Percentiles rank a stretch among this genome's conserved stretches.
phyloP scores from a whole-genome alignment of 1,140 invertebrate genomes.

The Pogonomyrmex californicus region DNA sequence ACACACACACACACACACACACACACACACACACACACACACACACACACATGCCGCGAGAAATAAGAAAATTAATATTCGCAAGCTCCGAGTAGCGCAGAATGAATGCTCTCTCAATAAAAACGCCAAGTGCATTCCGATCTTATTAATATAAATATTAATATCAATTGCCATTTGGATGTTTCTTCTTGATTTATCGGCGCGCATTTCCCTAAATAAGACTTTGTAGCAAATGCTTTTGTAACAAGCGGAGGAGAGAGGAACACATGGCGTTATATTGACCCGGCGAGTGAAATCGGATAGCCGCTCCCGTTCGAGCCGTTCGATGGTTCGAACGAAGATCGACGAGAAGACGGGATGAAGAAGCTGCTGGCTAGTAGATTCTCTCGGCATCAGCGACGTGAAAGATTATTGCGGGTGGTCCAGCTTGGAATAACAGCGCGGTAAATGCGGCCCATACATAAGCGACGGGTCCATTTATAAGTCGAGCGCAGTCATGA shows the following conservation, averaged over 20 bases:
- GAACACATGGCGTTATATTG: conserved; percentile 49
- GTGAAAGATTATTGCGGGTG: conserved; percentile 76
- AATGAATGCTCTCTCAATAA: neutral
- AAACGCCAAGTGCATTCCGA: neutral
- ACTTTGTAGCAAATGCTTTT: conserved; percentile 40
- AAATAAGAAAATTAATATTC: neutral
- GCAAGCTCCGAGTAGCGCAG: neutral
- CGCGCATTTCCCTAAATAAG: conserved; percentile 11
- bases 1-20: no score
- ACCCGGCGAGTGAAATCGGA: conserved; percentile 37
- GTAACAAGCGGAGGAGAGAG: conserved; percentile 29
- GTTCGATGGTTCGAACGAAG: conserved; percentile 21
- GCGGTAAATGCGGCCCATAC: conserved; percentile 76
- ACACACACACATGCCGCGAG: no score
- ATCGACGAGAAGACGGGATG: conserved; percentile 53
- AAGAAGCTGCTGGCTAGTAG: conserved; percentile 26
- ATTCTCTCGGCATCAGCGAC: conserved; percentile 41
- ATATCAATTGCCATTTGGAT: neutral
- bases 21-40: no score
- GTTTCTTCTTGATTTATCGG: neutral
- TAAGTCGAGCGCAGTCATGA: conserved; percentile 75
- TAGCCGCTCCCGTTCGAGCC: conserved; percentile 39
- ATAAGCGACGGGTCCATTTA: conserved; percentile 75
- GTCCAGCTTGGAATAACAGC: conserved; percentile 76
- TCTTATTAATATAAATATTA: neutral